These are phyloP conservation scores for Volucella bombylans DNA, from an alignment of 2,888 invertebrate genomes.

Conservation along the genomic window DNA sequence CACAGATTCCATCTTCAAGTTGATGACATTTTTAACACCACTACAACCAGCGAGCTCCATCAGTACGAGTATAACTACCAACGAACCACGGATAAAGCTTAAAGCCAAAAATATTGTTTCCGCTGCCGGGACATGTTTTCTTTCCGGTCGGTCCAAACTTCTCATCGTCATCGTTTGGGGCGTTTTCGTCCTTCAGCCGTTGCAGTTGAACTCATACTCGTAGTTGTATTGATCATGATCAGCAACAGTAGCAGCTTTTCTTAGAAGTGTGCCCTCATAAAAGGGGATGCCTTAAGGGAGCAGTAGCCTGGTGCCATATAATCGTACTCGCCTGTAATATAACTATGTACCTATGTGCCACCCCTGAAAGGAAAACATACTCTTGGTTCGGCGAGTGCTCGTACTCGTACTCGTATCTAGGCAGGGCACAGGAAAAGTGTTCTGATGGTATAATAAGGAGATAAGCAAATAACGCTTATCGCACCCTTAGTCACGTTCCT, in stretches of 20 bases:
- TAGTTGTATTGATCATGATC: slow-evolving; percentile 68
- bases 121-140: slow-evolving; percentile 72
- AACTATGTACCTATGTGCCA: slow-evolving; percentile 4
- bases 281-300: slow-evolving; percentile 30
- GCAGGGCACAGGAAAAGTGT: slow-evolving; percentile 52
- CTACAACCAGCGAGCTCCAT: slow-evolving; percentile 24
- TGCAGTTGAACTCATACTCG: slow-evolving; percentile 15
- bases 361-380: slow-evolving; percentile 45
- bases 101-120: slow-evolving; percentile 74
- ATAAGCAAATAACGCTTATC: slow-evolving; percentile 74
- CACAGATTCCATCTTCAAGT: slow-evolving; percentile 65
- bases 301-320: slow-evolving; percentile 20
- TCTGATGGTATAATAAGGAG: slow-evolving; percentile 73
- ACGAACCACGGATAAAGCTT: slow-evolving; percentile 64
- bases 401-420: slow-evolving; percentile 23
- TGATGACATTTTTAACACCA: slow-evolving; percentile 67
- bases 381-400: slow-evolving; percentile 40
- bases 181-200: neutral
- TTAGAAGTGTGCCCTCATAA: slow-evolving; percentile 20
- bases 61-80: neutral
- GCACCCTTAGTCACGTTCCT: slow-evolving; percentile 73
- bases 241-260: slow-evolving; percentile 33
- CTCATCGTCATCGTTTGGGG: slow-evolving; percentile 24
- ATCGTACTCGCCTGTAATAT: slow-evolving; percentile 48
- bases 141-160: slow-evolving; percentile 71